A percentile compares a stretch with the other conserved stretches of the same genome.
Evolutionary conservation across 2,113 vertebrate species (phyloP).

Genomic region (Apeltes quadracus): DNA sequence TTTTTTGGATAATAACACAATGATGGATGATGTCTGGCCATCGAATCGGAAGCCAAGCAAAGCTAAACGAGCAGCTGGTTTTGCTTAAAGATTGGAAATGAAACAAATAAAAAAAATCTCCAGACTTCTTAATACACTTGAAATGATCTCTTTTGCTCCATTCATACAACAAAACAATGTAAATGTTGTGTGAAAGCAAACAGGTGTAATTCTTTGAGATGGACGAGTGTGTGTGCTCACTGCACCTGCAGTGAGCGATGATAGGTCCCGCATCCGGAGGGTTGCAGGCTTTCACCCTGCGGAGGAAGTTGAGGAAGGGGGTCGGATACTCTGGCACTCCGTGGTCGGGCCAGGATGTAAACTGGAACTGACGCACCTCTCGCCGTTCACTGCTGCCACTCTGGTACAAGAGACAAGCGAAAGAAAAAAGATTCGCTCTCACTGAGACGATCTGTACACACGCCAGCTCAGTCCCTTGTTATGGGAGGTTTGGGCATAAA

Average conservation of each 20-base stretch:
- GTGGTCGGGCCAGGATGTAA: slow-evolving; percentile 96
- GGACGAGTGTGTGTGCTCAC: neutral
- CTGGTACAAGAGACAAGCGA: slow-evolving; percentile 68
- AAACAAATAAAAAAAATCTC: neutral
- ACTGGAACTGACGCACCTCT: slow-evolving; percentile 98
- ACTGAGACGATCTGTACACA: neutral
- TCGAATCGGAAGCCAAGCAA: neutral
- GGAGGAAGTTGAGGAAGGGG: slow-evolving; percentile 95
- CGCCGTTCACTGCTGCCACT: slow-evolving; percentile 93
- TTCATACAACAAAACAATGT: neutral
- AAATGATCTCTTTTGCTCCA: neutral
- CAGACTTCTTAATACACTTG: neutral
- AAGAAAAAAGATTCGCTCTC: neutral
- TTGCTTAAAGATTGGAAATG: neutral
- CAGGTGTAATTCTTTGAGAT: neutral
- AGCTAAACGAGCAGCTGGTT: neutral
- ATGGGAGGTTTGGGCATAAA: neutral
- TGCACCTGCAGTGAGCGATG: slow-evolving; percentile 96
- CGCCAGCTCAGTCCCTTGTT: neutral
- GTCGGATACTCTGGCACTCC: slow-evolving; percentile 97
- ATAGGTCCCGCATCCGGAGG: slow-evolving; percentile 93
- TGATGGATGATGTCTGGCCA: neutral
- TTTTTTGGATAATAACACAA: neutral
- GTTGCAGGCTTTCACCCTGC: slow-evolving; percentile 96
- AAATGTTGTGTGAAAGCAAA: neutral